These are phyloP conservation scores for Acleris holmiana DNA, from an alignment of 2,888 invertebrate species.

Conservation along the genomic window DNA sequence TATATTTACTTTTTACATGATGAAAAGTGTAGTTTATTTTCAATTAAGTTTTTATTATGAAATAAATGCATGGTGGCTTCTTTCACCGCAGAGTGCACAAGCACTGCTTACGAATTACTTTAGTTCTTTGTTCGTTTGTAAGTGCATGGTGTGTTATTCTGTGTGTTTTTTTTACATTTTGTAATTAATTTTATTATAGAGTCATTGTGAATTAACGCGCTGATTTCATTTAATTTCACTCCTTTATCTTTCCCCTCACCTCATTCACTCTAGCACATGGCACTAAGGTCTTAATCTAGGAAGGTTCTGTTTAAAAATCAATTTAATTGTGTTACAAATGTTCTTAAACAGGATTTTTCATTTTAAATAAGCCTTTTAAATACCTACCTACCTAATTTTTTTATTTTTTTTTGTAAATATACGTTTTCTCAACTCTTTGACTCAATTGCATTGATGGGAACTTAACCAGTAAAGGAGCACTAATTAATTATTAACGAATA, in stretches of 20 bases:
- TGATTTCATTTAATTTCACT: constrained; percentile 78
- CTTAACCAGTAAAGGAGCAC: constrained; percentile 39
- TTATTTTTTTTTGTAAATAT: constrained; percentile 28
- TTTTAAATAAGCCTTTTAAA: constrained; percentile 23
- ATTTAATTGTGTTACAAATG: constrained; percentile 6
- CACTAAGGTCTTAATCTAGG: constrained; percentile 45
- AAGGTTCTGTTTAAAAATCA: constrained; percentile 48
- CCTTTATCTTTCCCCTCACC: constrained; percentile 69
- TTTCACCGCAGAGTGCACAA: constrained; percentile 75
- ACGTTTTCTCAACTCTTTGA: constrained; percentile 4
- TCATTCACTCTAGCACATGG: constrained; percentile 58
- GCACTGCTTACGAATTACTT: constrained; percentile 74
- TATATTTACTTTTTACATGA: constrained; percentile 10
- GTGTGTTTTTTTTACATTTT: constrained; percentile 68
- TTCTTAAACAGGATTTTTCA: constrained; percentile 32
- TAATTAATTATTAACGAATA: constrained; percentile 31
- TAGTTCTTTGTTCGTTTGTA: constrained; percentile 70
- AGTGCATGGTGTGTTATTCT: constrained; percentile 84
- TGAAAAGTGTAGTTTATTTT: constrained; percentile 12
- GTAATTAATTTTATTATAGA: constrained; percentile 82
- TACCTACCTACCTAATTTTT: constrained; percentile 8
- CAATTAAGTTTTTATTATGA: constrained; percentile 25
- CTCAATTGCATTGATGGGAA: constrained; percentile 28
- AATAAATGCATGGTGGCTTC: constrained; percentile 68
- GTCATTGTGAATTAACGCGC: constrained; percentile 79